These are phyloP conservation scores for Cheilosia scutellata DNA, from an alignment of 2,888 invertebrate species.

Conservation along the genomic window DNA sequence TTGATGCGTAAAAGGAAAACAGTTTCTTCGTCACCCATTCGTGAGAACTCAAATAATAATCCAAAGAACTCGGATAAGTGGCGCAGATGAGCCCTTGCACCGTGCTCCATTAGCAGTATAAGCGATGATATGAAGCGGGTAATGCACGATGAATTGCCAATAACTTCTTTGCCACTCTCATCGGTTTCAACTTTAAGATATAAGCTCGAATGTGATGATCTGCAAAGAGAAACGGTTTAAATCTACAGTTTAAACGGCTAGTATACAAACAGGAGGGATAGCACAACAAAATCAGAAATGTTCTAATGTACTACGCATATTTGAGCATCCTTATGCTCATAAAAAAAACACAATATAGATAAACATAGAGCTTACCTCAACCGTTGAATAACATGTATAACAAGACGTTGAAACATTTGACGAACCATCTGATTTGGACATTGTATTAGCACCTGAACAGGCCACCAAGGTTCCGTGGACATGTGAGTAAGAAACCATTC, in stretches of 20 bases:
- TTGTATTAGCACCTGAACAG: conserved; percentile 96
- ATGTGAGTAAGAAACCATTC: conserved; percentile 97
- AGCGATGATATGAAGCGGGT: conserved; percentile 96
- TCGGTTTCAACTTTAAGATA: conserved; percentile 86
- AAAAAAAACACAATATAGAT: background rate
- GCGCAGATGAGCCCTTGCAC: conserved; percentile 93
- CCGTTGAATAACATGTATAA: conserved; percentile 97
- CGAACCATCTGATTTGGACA: conserved; percentile 98
- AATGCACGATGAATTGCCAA: conserved; percentile 94
- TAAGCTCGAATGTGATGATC: conserved; percentile 86
- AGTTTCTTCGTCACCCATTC: conserved; percentile 97
- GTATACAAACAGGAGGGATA: too few species aligned
- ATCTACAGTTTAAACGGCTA: too few species aligned
- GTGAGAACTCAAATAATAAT: conserved; percentile 95
- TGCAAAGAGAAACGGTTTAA: conserved; percentile 78
- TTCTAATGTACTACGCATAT: too few species aligned
- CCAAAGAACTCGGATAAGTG: conserved; percentile 97
- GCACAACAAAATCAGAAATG: too few species aligned
- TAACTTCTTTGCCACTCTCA: conserved; percentile 83
- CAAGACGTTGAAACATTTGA: conserved; percentile 97
- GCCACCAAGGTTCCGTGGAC: conserved; percentile 98
- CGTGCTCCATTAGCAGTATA: conserved; percentile 93
- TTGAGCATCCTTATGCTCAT: too few species aligned
- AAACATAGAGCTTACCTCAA: conserved; percentile 86
- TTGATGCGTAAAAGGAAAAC: conserved; percentile 93